Evolutionary conservation across 2,888 invertebrate species (phyloP).

Genomic region (Thyatira batis): DNA sequence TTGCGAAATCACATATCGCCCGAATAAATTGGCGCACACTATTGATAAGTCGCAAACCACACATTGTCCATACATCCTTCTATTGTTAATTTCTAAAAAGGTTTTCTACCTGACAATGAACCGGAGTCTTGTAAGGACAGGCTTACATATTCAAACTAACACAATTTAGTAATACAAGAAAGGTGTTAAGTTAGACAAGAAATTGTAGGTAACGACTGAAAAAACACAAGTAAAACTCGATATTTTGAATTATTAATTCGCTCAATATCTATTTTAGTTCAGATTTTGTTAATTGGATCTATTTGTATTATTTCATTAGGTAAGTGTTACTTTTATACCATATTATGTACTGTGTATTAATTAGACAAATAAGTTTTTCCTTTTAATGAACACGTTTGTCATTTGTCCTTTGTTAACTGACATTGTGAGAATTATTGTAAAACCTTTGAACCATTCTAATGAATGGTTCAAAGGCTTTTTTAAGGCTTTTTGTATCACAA

Average conservation of each 20-base stretch:
- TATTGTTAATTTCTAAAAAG: constrained; percentile 1
- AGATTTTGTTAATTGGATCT: not conserved
- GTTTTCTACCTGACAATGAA: not conserved
- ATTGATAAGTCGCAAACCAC: not conserved
- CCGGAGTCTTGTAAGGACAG: not conserved
- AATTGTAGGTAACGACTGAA: not conserved
- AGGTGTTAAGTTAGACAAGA: constrained; percentile 6
- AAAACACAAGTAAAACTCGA: not conserved
- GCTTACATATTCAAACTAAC: constrained; percentile 20
- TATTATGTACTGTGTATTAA: not conserved
- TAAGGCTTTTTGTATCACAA: not conserved
- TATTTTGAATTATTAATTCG: no score
- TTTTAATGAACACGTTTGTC: no score
- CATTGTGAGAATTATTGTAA: not conserved
- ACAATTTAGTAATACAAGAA: constrained; percentile 21
- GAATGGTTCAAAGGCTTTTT: no score
- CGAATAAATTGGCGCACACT: not conserved
- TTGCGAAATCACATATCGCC: not conserved
- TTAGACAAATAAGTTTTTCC: no score
- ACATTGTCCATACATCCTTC: not conserved
- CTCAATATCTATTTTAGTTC: no score
- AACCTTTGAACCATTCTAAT: not conserved
- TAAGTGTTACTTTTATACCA: not conserved
- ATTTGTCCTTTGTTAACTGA: not conserved
- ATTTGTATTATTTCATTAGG: no score